Evolutionary conservation across 2,888 invertebrate genomes (phyloP).

Genomic region (Volucella inanis): DNA sequence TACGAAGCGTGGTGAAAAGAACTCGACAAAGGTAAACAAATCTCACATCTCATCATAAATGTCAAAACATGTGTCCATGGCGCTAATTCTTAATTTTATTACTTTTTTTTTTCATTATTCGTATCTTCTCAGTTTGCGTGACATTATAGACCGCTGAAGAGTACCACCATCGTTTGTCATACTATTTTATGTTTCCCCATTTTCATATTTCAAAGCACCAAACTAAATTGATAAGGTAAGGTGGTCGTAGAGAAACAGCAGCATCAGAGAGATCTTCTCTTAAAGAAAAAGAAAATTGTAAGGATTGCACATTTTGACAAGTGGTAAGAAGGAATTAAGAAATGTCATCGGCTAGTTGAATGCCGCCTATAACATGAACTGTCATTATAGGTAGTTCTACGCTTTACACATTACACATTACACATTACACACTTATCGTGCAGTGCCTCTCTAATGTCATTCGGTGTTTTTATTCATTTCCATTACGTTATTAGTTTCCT

Average conservation of each 20-base stretch:
- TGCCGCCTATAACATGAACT: slow-evolving; percentile 14
- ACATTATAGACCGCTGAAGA: slow-evolving; percentile 39
- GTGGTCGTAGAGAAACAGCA: slow-evolving; percentile 18
- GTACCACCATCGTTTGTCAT: slow-evolving; percentile 64
- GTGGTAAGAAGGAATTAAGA: slow-evolving; percentile 2
- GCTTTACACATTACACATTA: no score
- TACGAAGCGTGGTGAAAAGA: slow-evolving; percentile 28
- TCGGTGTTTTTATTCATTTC: slow-evolving; percentile 52
- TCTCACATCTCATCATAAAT: slow-evolving; percentile 66
- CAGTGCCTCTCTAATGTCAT: slow-evolving; percentile 46
- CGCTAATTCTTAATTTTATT: slow-evolving; percentile 46
- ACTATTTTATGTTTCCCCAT: slow-evolving; percentile 47
- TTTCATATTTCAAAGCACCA: slow-evolving; percentile 2
- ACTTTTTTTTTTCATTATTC: slow-evolving; percentile 2
- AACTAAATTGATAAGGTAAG: slow-evolving; percentile 53
- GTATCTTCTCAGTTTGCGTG: slow-evolving; percentile 8
- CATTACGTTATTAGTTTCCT: slow-evolving; percentile 58
- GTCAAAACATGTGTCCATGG: slow-evolving; percentile 70
- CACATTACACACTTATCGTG: slow-evolving; percentile 28
- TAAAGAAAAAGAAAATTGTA: slow-evolving; percentile 22
- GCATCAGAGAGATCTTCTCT: slow-evolving; percentile 59
- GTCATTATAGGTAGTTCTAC: slow-evolving; percentile 31
- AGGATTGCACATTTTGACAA: slow-evolving; percentile 19
- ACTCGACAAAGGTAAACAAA: slow-evolving; percentile 64
- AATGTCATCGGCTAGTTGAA: slow-evolving; percentile 34